phyloP scores from a whole-genome alignment of 2,113 vertebrate genomes.

The Dipodomys merriami region DNA sequence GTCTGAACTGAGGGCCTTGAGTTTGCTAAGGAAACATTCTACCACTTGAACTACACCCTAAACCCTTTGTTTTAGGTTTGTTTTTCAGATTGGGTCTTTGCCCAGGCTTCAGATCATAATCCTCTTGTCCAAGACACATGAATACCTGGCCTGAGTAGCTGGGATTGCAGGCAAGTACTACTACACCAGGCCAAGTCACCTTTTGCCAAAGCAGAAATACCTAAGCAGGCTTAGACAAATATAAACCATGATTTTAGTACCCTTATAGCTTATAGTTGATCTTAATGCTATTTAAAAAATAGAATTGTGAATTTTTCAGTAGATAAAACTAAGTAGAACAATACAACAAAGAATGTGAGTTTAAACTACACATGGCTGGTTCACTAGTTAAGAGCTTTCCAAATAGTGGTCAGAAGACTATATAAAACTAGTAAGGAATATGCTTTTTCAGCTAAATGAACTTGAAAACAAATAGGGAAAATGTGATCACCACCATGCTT shows the following conservation, averaged over 20 bases:
- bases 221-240: not conserved
- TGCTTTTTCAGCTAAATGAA: not conserved
- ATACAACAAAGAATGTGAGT: not conserved
- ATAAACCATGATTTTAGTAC: not conserved
- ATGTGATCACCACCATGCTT: not conserved
- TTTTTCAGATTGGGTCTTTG: too few species aligned
- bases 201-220: not conserved
- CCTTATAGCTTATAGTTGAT: not conserved
- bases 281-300: too few species aligned
- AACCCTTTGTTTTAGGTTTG: too few species aligned
- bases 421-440: not conserved
- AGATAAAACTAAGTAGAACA: not conserved
- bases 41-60: not conserved
- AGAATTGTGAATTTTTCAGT: not conserved
- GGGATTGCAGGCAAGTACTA: too few species aligned
- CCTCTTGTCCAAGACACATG: too few species aligned
- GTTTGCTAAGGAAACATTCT: not conserved
- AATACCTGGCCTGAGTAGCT: too few species aligned
- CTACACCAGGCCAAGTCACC: too few species aligned
- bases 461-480: slow-evolving; percentile 33
- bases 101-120: too few species aligned
- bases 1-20: not conserved
- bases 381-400: not conserved
- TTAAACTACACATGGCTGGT: not conserved
- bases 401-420: not conserved